Evolutionary conservation across 1,140 invertebrate genomes (phyloP).

Genomic region (Ladona fulva): DNA sequence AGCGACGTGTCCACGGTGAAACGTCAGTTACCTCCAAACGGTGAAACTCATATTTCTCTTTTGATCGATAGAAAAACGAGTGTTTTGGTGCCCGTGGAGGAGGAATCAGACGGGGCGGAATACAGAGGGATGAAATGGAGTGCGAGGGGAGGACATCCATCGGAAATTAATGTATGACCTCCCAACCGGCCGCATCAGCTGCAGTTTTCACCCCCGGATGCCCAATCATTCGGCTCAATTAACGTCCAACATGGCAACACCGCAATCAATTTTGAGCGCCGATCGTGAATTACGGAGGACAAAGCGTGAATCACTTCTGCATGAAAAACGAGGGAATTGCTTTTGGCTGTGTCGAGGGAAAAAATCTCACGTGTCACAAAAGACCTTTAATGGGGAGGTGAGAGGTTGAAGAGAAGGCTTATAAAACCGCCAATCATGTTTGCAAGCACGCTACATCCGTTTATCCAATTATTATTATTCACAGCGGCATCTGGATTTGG

Average conservation of each 20-base stretch:
- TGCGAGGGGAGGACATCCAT: neutral
- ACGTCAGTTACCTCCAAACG: too few relatives aligned
- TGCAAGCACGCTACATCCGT: constrained; percentile 2
- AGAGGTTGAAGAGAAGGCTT: neutral
- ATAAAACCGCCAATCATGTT: constrained; percentile 9
- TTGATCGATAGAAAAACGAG: neutral
- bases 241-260: neutral
- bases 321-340: neutral
- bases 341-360: neutral
- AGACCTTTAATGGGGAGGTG: neutral
- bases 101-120: neutral
- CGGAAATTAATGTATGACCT: constrained; percentile 1
- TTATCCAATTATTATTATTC: constrained; percentile 11
- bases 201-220: constrained; percentile 1
- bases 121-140: neutral
- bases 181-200: neutral
- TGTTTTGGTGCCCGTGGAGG: neutral
- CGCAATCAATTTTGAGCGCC: constrained; percentile 3
- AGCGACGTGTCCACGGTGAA: too few relatives aligned
- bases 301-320: neutral
- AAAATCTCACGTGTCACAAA: neutral
- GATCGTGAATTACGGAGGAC: constrained; percentile 3
- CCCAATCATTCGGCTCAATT: constrained; percentile 3
- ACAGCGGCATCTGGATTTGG: too few relatives aligned
- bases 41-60: too few relatives aligned